These are phyloP conservation scores for Microtus richardsoni DNA, from an alignment of 2,113 vertebrate species.

Conservation along the genomic window DNA sequence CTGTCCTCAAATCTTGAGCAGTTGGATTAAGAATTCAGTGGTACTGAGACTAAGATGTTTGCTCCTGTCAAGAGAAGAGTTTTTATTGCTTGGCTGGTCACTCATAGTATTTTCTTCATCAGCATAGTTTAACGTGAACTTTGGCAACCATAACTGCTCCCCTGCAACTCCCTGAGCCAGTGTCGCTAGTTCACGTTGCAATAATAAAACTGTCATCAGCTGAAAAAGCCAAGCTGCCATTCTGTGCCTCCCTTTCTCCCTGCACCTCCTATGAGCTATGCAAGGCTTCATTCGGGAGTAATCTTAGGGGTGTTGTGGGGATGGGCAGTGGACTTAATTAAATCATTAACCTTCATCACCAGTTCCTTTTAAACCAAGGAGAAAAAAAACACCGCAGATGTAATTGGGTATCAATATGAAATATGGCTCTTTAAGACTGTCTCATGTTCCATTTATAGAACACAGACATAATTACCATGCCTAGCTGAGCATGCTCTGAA, in stretches of 20 bases:
- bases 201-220: constrained; percentile 48
- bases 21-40: background rate
- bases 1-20: background rate
- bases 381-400: background rate
- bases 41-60: background rate
- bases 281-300: background rate
- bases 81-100: background rate
- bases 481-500: constrained; percentile 57
- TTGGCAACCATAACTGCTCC: background rate
- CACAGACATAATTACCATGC: constrained; percentile 76
- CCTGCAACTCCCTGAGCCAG: background rate
- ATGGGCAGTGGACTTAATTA: constrained; percentile 60
- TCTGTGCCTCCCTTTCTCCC: background rate
- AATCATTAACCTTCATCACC: constrained; percentile 73
- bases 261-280: background rate
- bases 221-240: background rate
- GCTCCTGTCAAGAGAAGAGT: background rate
- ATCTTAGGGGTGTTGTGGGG: background rate
- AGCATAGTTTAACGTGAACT: background rate
- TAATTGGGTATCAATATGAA: constrained; percentile 72
- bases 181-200: constrained; percentile 7
- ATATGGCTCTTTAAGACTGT: constrained; percentile 66
- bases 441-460: constrained; percentile 59
- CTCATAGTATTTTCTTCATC: background rate
- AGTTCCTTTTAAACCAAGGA: constrained; percentile 32